phyloP scores from a whole-genome alignment of 2,113 vertebrate species.

The Rhodinocichla rosea region DNA sequence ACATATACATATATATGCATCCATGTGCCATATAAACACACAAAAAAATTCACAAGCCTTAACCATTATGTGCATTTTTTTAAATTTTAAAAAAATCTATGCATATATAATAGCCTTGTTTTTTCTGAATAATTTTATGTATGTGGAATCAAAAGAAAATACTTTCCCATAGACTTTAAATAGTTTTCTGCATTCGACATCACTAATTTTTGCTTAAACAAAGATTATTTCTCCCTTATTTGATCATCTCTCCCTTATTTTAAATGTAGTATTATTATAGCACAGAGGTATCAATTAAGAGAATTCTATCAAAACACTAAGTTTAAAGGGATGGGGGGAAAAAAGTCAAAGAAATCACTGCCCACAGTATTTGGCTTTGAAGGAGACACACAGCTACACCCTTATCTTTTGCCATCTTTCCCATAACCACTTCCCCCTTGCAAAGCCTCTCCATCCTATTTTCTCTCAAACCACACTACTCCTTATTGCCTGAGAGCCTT shows the following conservation, averaged over 20 bases:
- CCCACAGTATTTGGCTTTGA: neutral
- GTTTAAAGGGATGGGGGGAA: neutral
- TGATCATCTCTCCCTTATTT: neutral
- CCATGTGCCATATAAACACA: neutral
- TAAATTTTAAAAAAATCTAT: neutral
- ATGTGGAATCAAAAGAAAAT: neutral
- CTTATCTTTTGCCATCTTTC: neutral
- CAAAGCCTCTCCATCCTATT: neutral
- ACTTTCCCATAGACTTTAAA: neutral
- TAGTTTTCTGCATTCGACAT: rapidly evolving
- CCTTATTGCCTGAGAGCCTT: neutral
- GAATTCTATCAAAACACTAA: neutral
- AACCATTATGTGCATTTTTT: neutral
- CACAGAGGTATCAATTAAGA: neutral
- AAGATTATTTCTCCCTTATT: neutral
- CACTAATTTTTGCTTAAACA: neutral
- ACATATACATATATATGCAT: rapidly evolving
- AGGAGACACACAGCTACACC: neutral
- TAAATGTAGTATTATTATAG: neutral
- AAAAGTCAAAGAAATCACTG: neutral
- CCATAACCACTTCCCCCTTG: neutral
- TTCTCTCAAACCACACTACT: neutral
- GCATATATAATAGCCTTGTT: too few relatives aligned
- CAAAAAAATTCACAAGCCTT: neutral
- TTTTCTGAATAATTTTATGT: neutral